Conservation (phyloP, 2,113 vertebrate genomes). For the Phoenicopterus ruber region DNA sequence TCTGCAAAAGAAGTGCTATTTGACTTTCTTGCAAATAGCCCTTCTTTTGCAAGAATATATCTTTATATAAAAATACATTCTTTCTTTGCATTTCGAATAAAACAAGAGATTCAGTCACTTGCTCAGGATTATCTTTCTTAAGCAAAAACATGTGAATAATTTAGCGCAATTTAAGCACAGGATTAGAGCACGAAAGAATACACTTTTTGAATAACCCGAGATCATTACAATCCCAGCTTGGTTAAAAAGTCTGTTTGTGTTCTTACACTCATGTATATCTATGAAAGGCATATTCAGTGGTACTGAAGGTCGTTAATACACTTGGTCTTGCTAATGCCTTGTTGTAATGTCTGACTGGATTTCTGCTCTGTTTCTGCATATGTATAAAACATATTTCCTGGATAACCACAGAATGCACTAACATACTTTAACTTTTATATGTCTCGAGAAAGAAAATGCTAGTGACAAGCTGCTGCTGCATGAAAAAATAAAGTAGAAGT, state of each 20-base stretch:
- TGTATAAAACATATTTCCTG: background rate
- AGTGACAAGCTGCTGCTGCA: background rate
- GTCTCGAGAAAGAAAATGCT: background rate
- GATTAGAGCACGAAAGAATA: background rate
- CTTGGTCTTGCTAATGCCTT: background rate
- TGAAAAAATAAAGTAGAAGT: background rate
- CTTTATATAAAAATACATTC: background rate
- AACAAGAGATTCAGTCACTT: background rate
- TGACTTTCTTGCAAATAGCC: background rate
- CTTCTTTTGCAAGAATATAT: background rate
- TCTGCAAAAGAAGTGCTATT: background rate
- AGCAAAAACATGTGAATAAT: background rate
- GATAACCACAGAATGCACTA: background rate
- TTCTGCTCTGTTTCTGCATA: background rate
- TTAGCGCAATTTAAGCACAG: background rate
- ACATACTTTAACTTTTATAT: background rate
- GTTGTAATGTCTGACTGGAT: background rate
- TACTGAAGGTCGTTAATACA: background rate
- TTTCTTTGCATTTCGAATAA: background rate
- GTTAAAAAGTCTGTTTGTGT: background rate
- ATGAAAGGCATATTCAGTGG: background rate
- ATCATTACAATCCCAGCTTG: background rate
- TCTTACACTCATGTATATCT: background rate
- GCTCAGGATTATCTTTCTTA: background rate
- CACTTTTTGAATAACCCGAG: background rate